Evolutionary conservation across 1,140 invertebrate species (phyloP).

Genomic region (Holotrichia oblita): DNA sequence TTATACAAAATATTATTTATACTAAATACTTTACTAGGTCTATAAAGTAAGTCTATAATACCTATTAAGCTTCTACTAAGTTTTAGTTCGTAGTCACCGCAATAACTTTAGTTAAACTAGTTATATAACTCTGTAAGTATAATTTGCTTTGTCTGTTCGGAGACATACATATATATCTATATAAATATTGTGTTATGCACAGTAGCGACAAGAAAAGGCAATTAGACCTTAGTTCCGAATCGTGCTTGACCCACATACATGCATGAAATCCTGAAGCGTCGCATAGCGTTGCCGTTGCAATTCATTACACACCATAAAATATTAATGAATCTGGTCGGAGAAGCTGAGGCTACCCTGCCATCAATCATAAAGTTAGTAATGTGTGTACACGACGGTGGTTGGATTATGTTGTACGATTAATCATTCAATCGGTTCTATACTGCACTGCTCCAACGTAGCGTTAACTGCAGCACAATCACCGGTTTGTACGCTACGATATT

Average conservation of each 20-base stretch:
- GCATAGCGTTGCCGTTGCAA: background rate
- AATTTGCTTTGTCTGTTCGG: no score
- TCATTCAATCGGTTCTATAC: background rate
- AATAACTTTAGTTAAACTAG: no score
- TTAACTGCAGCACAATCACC: background rate
- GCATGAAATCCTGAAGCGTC: background rate
- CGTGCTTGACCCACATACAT: background rate
- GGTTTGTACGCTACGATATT: no score
- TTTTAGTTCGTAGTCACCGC: no score
- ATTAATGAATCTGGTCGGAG: background rate
- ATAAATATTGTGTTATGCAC: no score
- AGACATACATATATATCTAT: no score
- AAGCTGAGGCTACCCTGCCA: background rate
- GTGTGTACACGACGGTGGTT: background rate
- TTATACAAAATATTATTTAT: no score
- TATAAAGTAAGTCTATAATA: no score
- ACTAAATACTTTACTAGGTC: no score
- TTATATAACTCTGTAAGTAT: no score
- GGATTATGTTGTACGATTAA: background rate
- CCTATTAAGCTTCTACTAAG: no score
- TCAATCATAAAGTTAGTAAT: constrained; percentile 14
- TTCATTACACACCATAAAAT: background rate
- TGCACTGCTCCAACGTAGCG: background rate
- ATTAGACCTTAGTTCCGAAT: background rate
- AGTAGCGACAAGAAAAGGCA: constrained; percentile 1